Conservation (phyloP, 2,888 invertebrate species). For the Diloba caeruleocephala region DNA sequence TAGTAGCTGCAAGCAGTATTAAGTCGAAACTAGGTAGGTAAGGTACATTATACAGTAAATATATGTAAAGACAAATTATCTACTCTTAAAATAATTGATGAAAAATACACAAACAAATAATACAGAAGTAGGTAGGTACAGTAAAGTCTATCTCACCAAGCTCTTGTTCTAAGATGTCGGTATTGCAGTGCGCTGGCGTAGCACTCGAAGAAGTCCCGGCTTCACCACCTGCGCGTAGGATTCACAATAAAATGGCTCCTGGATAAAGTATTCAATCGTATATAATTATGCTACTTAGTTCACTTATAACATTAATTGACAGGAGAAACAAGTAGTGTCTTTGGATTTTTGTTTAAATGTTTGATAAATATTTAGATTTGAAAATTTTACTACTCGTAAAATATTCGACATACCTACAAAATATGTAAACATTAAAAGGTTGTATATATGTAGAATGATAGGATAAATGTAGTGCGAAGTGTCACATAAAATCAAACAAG, state of each 20-base stretch:
- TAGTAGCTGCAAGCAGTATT: slow-evolving; percentile 64
- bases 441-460: background rate
- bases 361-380: background rate
- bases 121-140: slow-evolving; percentile 20
- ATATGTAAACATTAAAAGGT: slow-evolving; percentile 19
- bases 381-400: background rate
- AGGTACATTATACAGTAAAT: slow-evolving; percentile 12
- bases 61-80: slow-evolving; percentile 1
- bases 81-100: slow-evolving; percentile 21
- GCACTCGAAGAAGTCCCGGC: slow-evolving; percentile 73
- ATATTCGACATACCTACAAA: slow-evolving; percentile 15
- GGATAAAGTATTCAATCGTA: slow-evolving; percentile 7
- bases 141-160: slow-evolving; percentile 75
- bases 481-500: slow-evolving; percentile 11
- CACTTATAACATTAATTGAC: too few relatives aligned
- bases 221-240: slow-evolving; percentile 76
- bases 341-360: background rate
- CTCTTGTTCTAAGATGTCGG: slow-evolving; percentile 78
- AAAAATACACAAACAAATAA: slow-evolving; percentile 18
- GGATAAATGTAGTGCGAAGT: background rate
- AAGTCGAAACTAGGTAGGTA: slow-evolving; percentile 21
- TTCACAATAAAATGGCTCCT: slow-evolving; percentile 55
- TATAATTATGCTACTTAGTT: background rate
- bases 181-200: slow-evolving; percentile 61
- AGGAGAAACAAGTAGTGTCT: too few relatives aligned